Evolutionary conservation across 1,140 invertebrate genomes (phyloP), one percentile per base, ranked within the genome.

Genomic region (Lepidotrigona ventralis): DNA sequence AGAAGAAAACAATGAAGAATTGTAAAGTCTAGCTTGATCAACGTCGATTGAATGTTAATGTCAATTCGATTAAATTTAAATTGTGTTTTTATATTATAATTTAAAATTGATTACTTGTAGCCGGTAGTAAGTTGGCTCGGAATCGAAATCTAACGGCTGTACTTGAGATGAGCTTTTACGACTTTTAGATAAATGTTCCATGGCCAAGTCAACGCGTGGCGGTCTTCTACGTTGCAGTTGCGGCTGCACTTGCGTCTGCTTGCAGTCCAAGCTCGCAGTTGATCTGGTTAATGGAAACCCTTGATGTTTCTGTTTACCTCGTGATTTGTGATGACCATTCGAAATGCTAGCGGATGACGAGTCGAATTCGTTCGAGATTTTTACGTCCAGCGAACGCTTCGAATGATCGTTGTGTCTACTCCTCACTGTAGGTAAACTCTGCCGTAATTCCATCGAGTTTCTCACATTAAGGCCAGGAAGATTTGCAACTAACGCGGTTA

Each of bases 391-490:
- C 8, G 90, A 75, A 19, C 87, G 87, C 63, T 83, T 86, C 3
- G 88, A 79, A 9, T 92, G 86, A 69, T 93, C 91, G 39, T 85
- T 90, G 33, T 93, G 90, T 51, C 87, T 90, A n/a, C 68, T 91
- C 68, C 87, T 90, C 0, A 93, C 89, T 0, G 85, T 92, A 0
- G 92, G 90, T 21, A 94, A 85, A 82, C 91, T 93, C 68, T 93
- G 93, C 15, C 93, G 88, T 12, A 92, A 68, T 73, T 93, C 92
- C 23, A 89, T 84, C 1, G 88, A 78, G 78, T 79, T 92, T 46
- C 94, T 94, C 0, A 94, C 91, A 71, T 95, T 95, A 9, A 95
- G 90, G n/a, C 95, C 95, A 0, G 96, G 95, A 33, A 96, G 88
- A 89, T 96, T 96, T 0, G 94, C 91, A 0, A 95, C 93, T 15